A percentile compares a stretch with the other conserved stretches of the same genome.
Evolutionary conservation across 2,113 vertebrate genomes (phyloP).

Genomic region (Tichodroma muraria): DNA sequence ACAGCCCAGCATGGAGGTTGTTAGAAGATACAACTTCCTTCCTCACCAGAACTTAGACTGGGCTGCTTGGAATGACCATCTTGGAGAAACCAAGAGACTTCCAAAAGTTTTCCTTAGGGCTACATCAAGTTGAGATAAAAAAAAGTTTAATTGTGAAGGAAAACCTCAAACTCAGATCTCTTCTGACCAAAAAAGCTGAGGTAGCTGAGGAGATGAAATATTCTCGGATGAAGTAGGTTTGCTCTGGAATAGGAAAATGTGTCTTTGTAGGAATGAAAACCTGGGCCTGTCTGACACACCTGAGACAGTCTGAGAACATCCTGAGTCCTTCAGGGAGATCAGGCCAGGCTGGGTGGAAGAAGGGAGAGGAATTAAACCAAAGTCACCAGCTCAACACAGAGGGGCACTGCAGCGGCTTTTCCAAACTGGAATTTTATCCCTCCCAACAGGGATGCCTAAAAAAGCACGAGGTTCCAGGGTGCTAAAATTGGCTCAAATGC

Average conservation of each 20-base stretch:
- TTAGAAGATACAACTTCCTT: neutral
- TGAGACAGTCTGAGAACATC: neutral
- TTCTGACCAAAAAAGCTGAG: neutral
- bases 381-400: neutral
- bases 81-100: neutral
- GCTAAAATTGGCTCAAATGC: neutral
- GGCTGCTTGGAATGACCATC: neutral
- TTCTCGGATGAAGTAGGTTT: neutral
- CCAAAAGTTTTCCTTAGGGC: neutral
- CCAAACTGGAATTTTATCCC: neutral
- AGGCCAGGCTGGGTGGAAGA: neutral
- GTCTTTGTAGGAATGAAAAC: neutral
- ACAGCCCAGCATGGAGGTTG: neutral
- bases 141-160: neutral
- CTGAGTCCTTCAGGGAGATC: neutral
- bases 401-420: neutral
- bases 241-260: neutral
- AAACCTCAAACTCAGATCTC: neutral
- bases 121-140: accelerated
- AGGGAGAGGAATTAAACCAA: neutral
- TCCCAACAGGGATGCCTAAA: neutral
- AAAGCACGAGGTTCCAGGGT: neutral
- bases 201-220: neutral
- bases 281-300: neutral
- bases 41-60: neutral